phyloP scores from a whole-genome alignment of 2,888 invertebrate genomes.

The Cremastobaeus sp. region DNA sequence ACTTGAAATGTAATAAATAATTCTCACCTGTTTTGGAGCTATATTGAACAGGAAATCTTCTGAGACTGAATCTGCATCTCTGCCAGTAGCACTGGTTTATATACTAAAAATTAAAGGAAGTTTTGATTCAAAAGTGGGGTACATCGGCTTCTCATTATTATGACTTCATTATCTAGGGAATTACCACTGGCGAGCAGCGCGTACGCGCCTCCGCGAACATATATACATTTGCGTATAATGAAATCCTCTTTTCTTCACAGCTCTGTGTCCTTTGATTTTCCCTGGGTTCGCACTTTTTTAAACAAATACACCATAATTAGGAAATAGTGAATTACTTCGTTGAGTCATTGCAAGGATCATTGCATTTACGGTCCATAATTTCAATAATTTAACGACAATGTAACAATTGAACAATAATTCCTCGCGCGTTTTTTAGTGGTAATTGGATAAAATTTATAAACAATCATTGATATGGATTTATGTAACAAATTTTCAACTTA shows the following conservation, averaged over 20 bases:
- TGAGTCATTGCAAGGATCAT: too few species aligned
- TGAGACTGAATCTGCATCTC: slow-evolving; percentile 20
- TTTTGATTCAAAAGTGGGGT: slow-evolving; percentile 26
- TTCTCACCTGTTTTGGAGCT: slow-evolving; percentile 7
- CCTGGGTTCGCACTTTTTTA: slow-evolving; percentile 16
- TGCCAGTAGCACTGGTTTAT: slow-evolving; percentile 33
- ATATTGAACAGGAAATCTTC: too few species aligned
- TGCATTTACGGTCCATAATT: too few species aligned
- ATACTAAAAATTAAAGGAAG: slow-evolving; percentile 53
- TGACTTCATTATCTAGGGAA: slow-evolving; percentile 45
- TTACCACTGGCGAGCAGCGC: slow-evolving; percentile 20
- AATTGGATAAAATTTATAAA: too few species aligned
- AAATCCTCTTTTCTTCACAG: slow-evolving; percentile 25
- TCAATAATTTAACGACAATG: too few species aligned
- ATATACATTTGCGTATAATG: slow-evolving; percentile 13
- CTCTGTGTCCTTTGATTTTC: slow-evolving; percentile 28
- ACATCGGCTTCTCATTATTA: too few species aligned
- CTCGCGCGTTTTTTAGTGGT: too few species aligned
- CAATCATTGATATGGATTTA: too few species aligned
- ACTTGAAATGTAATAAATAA: too few species aligned
- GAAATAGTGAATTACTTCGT: slow-evolving; percentile 33
- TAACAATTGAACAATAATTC: too few species aligned
- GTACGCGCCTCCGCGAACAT: slow-evolving; percentile 6
- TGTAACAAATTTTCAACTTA: too few species aligned
- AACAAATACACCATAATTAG: slow-evolving; percentile 20